Percentiles rank a stretch among this genome's conserved stretches.
Conservation (phyloP, 1,140 invertebrate species). For the Vanessa atalanta region DNA sequence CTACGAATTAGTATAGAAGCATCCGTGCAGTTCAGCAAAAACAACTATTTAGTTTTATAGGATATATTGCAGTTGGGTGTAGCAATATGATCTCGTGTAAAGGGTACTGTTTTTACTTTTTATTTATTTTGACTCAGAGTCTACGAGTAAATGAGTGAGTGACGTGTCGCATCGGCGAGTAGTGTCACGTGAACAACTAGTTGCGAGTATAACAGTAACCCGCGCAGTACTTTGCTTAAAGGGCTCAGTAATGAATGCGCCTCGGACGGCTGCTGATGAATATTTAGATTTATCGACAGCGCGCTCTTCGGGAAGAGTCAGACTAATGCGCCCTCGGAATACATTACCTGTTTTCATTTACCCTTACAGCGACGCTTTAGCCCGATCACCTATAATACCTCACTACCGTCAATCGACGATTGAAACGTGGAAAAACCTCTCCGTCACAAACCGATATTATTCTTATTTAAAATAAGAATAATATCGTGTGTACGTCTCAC, state of each 20-base stretch:
- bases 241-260: slow-evolving; percentile 29
- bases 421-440: too few species aligned
- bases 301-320: slow-evolving; percentile 17
- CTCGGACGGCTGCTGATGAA: slow-evolving; percentile 44
- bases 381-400: background rate
- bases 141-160: background rate
- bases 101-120: too few species aligned
- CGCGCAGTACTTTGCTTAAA: slow-evolving; percentile 19
- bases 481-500: too few species aligned
- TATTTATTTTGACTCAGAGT: too few species aligned
- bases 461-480: too few species aligned
- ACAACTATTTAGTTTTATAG: too few species aligned
- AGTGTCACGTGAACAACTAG: background rate
- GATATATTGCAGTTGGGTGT: too few species aligned
- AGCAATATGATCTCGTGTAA: too few species aligned
- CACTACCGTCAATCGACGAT: too few species aligned
- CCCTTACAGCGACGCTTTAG: background rate
- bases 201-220: background rate
- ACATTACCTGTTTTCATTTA: slow-evolving; percentile 40
- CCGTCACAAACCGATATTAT: too few species aligned
- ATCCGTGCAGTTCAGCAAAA: too few species aligned
- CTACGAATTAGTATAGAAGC: too few species aligned
- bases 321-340: slow-evolving; percentile 36
- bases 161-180: background rate
- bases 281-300: slow-evolving; percentile 52